These are phyloP conservation scores for Pavo muticus DNA, from an alignment of 2,113 vertebrate species.

Conservation along the genomic window DNA sequence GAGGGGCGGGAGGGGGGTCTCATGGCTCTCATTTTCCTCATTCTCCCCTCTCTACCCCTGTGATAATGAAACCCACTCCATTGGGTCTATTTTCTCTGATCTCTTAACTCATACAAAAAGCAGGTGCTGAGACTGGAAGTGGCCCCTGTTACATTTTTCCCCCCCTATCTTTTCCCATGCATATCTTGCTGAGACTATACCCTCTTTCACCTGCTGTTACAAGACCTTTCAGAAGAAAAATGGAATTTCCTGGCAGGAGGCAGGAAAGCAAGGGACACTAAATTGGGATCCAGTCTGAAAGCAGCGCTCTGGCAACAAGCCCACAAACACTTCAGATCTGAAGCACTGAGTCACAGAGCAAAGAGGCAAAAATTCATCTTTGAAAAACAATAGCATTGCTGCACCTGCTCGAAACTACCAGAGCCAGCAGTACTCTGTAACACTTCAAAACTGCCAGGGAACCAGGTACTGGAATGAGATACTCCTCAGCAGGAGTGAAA, in stretches of 20 bases:
- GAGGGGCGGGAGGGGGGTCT: not conserved
- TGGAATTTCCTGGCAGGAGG: conserved; percentile 26
- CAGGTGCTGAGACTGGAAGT: not conserved
- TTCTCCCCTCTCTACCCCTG: not conserved
- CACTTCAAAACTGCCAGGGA: conserved; percentile 23
- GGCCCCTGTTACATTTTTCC: not conserved
- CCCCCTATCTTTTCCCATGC: not conserved
- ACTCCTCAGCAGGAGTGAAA: not conserved
- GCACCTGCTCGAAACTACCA: conserved; percentile 21
- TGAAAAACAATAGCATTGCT: not conserved
- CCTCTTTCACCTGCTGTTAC: conserved; percentile 1
- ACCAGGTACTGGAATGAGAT: not conserved
- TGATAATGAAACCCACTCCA: not conserved
- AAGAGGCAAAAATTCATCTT: conserved; percentile 22
- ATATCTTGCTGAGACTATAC: not conserved
- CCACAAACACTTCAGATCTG: conserved; percentile 23
- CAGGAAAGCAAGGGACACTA: not conserved
- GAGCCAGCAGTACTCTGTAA: not conserved
- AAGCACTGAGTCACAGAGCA: conserved; percentile 22
- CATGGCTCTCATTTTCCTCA: not conserved
- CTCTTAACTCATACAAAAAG: not conserved
- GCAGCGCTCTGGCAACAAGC: not conserved
- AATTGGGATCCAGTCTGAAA: not conserved
- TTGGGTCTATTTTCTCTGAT: conserved; percentile 19
- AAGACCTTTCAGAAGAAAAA: not conserved